These are phyloP conservation scores for Ectropis grisescens DNA, from an alignment of 1,140 invertebrate genomes.

Conservation along the genomic window DNA sequence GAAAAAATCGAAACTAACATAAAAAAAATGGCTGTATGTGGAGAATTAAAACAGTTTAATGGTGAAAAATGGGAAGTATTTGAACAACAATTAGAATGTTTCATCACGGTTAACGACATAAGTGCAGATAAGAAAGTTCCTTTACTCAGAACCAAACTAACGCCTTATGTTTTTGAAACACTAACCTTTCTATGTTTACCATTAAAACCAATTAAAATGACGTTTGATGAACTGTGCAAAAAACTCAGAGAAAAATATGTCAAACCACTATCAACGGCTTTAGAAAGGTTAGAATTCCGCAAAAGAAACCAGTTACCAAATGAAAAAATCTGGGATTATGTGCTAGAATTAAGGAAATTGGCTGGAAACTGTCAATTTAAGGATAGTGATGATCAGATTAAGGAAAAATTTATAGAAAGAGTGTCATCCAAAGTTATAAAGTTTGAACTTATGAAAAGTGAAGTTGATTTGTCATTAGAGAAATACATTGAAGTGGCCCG, in stretches of 20 bases:
- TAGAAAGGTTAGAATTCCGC: background rate
- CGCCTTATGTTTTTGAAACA: background rate
- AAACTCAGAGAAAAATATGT: background rate
- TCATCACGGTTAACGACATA: too few species aligned
- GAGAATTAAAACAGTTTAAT: too few species aligned
- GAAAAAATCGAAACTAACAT: too few species aligned
- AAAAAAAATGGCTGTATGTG: too few species aligned
- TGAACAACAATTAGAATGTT: too few species aligned
- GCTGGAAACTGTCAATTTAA: background rate
- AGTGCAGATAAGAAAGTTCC: too few species aligned
- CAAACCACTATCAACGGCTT: background rate
- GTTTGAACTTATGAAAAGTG: background rate
- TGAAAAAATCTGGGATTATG: background rate
- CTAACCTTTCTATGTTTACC: background rate
- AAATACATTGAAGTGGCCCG: background rate
- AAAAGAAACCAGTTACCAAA: background rate
- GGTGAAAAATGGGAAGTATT: too few species aligned
- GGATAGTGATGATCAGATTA: background rate
- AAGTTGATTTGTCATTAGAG: background rate
- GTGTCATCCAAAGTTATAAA: background rate
- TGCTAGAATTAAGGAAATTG: background rate
- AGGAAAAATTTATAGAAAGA: background rate
- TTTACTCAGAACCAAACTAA: constrained; percentile 6
- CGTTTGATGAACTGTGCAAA: background rate
- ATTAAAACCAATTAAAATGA: background rate